Conservation (phyloP, 2,888 invertebrate genomes). For the Phengaris alcon region DNA sequence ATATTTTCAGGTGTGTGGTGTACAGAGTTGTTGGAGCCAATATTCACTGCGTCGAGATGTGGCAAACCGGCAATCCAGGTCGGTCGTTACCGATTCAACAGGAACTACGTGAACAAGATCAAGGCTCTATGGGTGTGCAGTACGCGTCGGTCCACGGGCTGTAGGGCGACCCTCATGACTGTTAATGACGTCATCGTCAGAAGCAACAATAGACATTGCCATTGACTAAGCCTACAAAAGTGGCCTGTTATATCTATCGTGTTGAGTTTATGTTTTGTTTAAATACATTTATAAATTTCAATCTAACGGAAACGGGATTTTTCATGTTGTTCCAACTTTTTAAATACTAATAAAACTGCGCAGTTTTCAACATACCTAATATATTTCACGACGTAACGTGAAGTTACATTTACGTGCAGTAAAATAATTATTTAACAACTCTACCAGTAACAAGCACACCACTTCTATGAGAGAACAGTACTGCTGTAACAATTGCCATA, state of each 20-base stretch:
- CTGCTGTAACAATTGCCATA: constrained; percentile 48
- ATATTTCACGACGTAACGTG: too few relatives aligned
- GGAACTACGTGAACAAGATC: constrained; percentile 31
- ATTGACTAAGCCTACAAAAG: constrained; percentile 33
- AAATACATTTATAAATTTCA: neutral
- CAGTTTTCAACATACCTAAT: too few relatives aligned
- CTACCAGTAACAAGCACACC: neutral
- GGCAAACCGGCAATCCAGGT: constrained; percentile 36
- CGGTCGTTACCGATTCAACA: constrained; percentile 37
- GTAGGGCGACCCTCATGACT: constrained; percentile 48
- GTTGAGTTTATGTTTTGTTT: neutral
- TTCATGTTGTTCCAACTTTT: too few relatives aligned
- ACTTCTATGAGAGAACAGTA: constrained; percentile 43
- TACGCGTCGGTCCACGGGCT: constrained; percentile 42
- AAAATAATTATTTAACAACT: too few relatives aligned
- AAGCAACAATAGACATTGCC: constrained; percentile 44
- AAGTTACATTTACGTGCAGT: too few relatives aligned
- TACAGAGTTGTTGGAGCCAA: neutral
- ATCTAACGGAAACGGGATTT: too few relatives aligned
- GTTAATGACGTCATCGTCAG: constrained; percentile 43
- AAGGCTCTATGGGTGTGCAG: constrained; percentile 42
- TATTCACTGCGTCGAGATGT: constrained; percentile 37
- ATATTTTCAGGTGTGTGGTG: neutral
- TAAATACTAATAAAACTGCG: too few relatives aligned
- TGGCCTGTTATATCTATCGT: neutral